phyloP scores from a whole-genome alignment of 2,797 vertebrate species.

The Leptatherina wallacei region DNA sequence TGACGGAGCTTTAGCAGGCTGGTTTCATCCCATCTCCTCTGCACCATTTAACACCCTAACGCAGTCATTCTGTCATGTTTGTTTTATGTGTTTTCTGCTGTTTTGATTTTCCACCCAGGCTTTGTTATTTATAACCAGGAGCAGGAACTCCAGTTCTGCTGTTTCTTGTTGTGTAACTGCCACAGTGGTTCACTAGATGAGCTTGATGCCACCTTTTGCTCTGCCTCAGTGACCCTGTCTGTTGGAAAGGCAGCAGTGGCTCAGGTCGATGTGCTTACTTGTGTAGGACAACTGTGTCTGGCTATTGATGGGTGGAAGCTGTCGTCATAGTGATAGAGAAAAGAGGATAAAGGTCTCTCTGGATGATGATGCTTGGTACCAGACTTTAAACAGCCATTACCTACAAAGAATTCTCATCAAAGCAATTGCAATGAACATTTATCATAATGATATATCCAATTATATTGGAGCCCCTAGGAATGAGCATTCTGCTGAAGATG shows the following conservation, averaged over 20 bases:
- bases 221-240: constrained; percentile 21
- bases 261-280: constrained; percentile 27
- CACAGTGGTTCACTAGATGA: constrained; percentile 32
- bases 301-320: constrained; percentile 11
- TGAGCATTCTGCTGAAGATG: not conserved
- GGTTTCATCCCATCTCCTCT: constrained; percentile 33
- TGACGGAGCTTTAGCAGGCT: constrained; percentile 1
- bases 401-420: not conserved
- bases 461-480: not conserved
- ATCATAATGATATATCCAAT: not conserved
- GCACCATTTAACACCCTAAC: constrained; percentile 44
- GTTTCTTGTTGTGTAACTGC: constrained; percentile 1
- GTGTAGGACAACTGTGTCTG: constrained; percentile 25
- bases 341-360: not conserved
- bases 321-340: constrained; percentile 67
- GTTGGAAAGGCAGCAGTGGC: constrained; percentile 19
- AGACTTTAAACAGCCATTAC: not conserved
- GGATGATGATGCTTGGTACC: not conserved
- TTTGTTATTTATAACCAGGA: constrained; percentile 19
- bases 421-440: not conserved
- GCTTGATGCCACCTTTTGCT: constrained; percentile 32
- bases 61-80: constrained; percentile 22
- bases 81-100: constrained; percentile 14
- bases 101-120: constrained; percentile 24
- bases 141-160: constrained; percentile 1